Base-by-base conservation (phyloP, 2,797 vertebrate species). In the Adelosebastes latens region DNA sequence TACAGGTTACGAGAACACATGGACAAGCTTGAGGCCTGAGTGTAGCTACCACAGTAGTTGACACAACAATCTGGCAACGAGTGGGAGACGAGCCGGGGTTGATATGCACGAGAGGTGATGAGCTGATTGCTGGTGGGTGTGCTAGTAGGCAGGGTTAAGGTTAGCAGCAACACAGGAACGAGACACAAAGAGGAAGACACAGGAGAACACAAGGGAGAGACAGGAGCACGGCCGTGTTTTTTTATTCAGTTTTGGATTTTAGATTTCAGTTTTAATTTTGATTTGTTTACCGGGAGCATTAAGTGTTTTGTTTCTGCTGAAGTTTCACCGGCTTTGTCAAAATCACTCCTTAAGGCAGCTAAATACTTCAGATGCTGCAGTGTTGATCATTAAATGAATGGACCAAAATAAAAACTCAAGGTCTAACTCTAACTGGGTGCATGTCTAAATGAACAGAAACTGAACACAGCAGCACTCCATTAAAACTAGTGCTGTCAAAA, bases 401-500 rank as follows among this genome's bases (percentile, higher is more conserved):
- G 24, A 61, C 13, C 4, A 52, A 82, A 75, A 67, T 55, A 70
- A 53, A 70, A 75, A 74, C 70, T n/a, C 25, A 25, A 55, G 42
- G 34, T 79, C 29, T 71, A 27, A 46, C 24, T 77, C 20, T 9
- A 18, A 67, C 29, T 1, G n/a, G n/a, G 62, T 60, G 29, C 58
- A 49, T 52, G 5, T 78, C 53, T 80, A 22, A n/a, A 34, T 68
- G 36, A 84, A 64, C 20, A 53, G 62, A 60, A 58, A 70, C 53
- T 34, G 12, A 82, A 55, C 73, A 29, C 68, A 65, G 49, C 46
- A 72, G 72, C 60, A 22, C 56, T 72, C 78, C 32, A 61, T 80
- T 72, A 64, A 83, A 88, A 66, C 31, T 25, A 65, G 52, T 52
- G 39, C 73, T 68, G 64, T 85, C 63, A 80, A 58, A 88, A 63